Base-by-base conservation (phyloP, 2,888 invertebrate genomes). In the Drosophila mimica region DNA sequence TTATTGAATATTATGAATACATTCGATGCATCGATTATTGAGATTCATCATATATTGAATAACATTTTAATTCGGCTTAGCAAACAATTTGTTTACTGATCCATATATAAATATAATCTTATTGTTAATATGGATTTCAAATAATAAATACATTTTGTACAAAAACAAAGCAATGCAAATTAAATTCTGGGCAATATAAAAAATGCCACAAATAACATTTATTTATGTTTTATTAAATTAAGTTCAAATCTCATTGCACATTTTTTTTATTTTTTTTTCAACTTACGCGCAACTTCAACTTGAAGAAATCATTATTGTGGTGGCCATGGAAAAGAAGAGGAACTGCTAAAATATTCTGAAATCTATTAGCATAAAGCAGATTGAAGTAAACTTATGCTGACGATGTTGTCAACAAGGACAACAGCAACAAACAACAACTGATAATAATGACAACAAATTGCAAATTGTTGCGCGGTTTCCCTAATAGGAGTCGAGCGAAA, bases 291-390 rank as follows among this genome's bases (percentile, higher is more conserved):
- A 48, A 43, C 15, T 66, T 68, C 31, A 59, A 25, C 8, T 36
- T 54, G 28, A 28, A 25, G n/a, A 51, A 70, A 66, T 53, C 54
- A 51, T 49, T 57, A 49, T 31, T 49, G 30, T 5, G 36, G 9
- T 13, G 31, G 20, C n/a, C 28, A 48, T 31, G 28, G n/a, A 31
- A 48, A 30, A n/a, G 9, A 69, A 70, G 28, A 76, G 71, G 81
- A 83, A 70, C 81, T 77, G 84, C 60, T 83, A 69, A 63, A 70
- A 75, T 70, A 69, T 76, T 62, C 70, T 67, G 59, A 68, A 82
- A 84, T 86, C 73, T 86, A 89, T 86, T 87, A 87, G 84, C 85
- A 89, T 86, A 89, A 83, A 75, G 78, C 79, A 79, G 82, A 86
- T 89, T 83, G 81, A 83, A 83, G 79, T 72, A 71, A 86, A 89